Conservation (phyloP, 2,113 vertebrate genomes). For the Oncorhynchus tshawytscha region DNA sequence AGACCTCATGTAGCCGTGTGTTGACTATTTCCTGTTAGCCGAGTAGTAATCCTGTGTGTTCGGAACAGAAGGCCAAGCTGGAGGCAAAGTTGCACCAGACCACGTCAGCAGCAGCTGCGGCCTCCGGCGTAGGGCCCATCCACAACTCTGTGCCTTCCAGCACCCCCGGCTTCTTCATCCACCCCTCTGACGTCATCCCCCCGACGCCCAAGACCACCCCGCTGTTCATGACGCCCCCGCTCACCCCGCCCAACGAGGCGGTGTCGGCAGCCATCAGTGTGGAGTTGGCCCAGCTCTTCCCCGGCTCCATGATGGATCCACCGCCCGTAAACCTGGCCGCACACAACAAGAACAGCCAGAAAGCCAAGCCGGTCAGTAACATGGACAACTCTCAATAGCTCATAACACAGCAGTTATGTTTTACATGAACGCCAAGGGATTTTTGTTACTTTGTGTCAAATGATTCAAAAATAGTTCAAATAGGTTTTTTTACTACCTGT, state of each 20-base stretch:
- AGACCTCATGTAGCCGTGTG: no score
- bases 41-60: slow-evolving; percentile 15
- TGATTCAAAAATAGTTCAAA: not conserved
- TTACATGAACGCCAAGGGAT: not conserved
- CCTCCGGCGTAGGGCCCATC: slow-evolving; percentile 86
- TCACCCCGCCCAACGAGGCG: slow-evolving; percentile 95
- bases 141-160: slow-evolving; percentile 96
- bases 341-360: slow-evolving; percentile 93
- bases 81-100: slow-evolving; percentile 99
- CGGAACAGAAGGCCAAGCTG: slow-evolving; percentile 92
- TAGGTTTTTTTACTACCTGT: not conserved
- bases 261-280: slow-evolving; percentile 94
- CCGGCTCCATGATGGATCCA: slow-evolving; percentile 92
- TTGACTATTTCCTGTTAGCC: not conserved
- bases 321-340: slow-evolving; percentile 88
- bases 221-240: slow-evolving; percentile 98
- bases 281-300: slow-evolving; percentile 95
- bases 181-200: slow-evolving; percentile 97
- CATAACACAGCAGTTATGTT: no score
- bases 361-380: slow-evolving; percentile 85
- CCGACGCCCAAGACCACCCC: slow-evolving; percentile 98
- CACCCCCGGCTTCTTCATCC: slow-evolving; percentile 96
- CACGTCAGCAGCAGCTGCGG: slow-evolving; percentile 86
- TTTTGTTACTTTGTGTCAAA: not conserved
- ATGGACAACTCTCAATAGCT: slow-evolving; percentile 81